phyloP scores from a whole-genome alignment of 2,888 invertebrate species.

The Xestobium rufovillosum region DNA sequence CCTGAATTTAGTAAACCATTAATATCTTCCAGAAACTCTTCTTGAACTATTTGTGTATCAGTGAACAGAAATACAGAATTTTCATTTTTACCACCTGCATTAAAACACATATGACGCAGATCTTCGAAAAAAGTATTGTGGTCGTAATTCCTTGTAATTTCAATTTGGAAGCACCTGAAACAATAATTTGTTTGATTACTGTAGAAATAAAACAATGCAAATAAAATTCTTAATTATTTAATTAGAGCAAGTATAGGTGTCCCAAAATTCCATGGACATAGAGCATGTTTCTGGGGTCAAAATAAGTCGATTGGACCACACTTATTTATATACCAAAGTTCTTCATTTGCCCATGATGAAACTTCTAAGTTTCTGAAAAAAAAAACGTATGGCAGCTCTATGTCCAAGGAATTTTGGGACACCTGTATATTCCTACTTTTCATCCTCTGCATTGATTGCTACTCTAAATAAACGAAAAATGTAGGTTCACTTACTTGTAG shows the following conservation, averaged over 20 bases:
- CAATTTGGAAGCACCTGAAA: constrained; percentile 76
- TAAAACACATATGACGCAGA: constrained; percentile 67
- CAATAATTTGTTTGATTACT: background rate
- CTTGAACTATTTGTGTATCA: constrained; percentile 83
- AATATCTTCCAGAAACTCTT: constrained; percentile 86
- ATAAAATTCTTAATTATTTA: too few species aligned
- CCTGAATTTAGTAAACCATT: constrained; percentile 89
- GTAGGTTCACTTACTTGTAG: constrained; percentile 51
- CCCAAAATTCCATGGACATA: too few species aligned
- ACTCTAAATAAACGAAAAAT: background rate
- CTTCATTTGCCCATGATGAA: too few species aligned
- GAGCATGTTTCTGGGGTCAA: too few species aligned
- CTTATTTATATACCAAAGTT: too few species aligned
- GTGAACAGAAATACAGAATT: constrained; percentile 81
- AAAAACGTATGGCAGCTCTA: too few species aligned
- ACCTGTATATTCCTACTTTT: too few species aligned
- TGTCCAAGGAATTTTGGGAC: too few species aligned
- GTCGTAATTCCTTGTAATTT: constrained; percentile 78
- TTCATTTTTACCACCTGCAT: constrained; percentile 65
- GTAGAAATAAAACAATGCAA: constrained; percentile 8
- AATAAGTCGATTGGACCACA: too few species aligned
- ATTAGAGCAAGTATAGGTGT: too few species aligned
- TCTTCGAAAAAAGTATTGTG: constrained; percentile 79
- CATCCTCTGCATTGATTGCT: too few species aligned
- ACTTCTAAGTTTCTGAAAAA: too few species aligned